phyloP scores from a whole-genome alignment of 2,113 vertebrate genomes.

The Sorex fumeus region DNA sequence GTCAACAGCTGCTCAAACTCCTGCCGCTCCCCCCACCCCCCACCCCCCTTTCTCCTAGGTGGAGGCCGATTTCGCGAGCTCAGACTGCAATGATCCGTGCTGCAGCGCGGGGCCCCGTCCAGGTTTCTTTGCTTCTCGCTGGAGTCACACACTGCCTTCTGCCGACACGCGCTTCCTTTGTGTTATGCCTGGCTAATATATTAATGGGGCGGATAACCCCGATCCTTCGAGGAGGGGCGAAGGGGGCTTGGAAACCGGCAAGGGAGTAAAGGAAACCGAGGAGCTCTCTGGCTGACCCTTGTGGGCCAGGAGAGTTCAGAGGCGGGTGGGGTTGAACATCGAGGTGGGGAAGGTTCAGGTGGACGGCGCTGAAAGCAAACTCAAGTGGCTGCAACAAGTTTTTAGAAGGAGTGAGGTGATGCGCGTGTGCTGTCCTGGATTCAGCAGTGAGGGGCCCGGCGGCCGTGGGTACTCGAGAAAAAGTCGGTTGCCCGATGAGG shows the following conservation, averaged over 20 bases:
- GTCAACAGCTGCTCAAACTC: background rate
- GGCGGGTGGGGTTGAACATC: conserved; percentile 11
- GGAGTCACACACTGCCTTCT: conserved; percentile 59
- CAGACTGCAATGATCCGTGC: conserved; percentile 53
- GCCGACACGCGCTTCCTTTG: conserved; percentile 82
- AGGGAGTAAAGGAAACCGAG: conserved; percentile 59
- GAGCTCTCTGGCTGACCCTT: conserved; percentile 57
- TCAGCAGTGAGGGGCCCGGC: background rate
- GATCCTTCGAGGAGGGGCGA: conserved; percentile 64
- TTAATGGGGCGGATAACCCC: conserved; percentile 79
- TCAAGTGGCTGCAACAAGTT: conserved; percentile 40
- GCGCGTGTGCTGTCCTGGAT: background rate
- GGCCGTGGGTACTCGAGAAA: background rate
- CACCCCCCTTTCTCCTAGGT: background rate
- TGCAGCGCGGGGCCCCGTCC: conserved; percentile 39
- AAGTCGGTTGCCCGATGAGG: background rate
- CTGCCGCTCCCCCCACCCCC: background rate
- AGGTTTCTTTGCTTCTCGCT: conserved; percentile 65
- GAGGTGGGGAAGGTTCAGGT: conserved; percentile 56
- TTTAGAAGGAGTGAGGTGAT: conserved; percentile 27
- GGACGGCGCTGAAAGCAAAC: conserved; percentile 16
- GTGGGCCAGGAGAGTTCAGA: conserved; percentile 78
- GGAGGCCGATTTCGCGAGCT: conserved; percentile 37
- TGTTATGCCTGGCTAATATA: conserved; percentile 79
- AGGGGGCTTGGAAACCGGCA: conserved; percentile 9